Evolutionary conservation across 2,113 vertebrate species (phyloP).

Genomic region (Prolemur simus): DNA sequence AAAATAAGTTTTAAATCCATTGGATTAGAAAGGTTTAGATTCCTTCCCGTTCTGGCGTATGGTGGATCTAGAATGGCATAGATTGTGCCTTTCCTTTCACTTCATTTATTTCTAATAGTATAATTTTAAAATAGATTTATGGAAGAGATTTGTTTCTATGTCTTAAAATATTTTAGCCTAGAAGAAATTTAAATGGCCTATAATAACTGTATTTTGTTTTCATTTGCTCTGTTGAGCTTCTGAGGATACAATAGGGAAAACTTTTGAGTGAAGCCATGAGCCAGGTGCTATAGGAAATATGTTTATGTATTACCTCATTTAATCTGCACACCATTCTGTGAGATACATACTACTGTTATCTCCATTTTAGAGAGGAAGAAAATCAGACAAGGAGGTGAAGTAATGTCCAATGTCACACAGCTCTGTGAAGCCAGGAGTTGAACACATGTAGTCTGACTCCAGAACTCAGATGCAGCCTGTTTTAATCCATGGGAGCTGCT

Average conservation of each 20-base stretch:
- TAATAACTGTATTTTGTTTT: background rate
- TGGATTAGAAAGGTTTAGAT: background rate
- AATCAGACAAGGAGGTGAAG: background rate
- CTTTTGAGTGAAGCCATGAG: background rate
- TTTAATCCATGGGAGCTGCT: background rate
- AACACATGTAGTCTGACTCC: background rate
- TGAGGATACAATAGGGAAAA: background rate
- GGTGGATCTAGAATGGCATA: background rate
- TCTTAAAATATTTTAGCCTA: background rate
- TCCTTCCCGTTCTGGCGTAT: background rate
- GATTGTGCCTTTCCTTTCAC: background rate
- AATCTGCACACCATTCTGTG: background rate
- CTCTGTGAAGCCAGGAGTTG: background rate
- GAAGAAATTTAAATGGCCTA: background rate
- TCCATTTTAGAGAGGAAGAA: background rate
- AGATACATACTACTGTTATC: background rate
- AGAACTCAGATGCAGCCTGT: background rate
- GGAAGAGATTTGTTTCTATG: background rate
- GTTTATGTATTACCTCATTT: constrained; percentile 22
- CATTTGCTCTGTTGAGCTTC: background rate
- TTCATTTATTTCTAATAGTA: background rate
- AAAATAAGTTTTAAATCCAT: background rate
- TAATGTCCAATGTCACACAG: background rate
- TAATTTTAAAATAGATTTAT: constrained; percentile 25
- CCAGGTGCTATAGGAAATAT: background rate